phyloP scores from a whole-genome alignment of 2,113 vertebrate genomes.

The Podarcis raffonei region DNA sequence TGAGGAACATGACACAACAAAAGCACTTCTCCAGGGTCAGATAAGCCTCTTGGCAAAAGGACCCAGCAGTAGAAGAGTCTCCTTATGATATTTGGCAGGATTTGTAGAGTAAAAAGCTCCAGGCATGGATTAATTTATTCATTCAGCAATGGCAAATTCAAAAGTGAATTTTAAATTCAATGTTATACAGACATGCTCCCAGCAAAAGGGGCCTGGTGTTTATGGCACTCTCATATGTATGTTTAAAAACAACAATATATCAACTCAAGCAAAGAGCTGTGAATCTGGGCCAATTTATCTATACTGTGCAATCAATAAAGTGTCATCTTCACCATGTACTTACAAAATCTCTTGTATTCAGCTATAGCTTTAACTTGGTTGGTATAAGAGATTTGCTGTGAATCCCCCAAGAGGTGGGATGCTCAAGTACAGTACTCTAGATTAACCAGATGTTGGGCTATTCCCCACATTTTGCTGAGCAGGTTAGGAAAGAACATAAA shows the following conservation, averaged over 20 bases:
- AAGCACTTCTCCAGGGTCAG: background rate
- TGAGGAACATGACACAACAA: background rate
- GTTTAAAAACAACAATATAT: background rate
- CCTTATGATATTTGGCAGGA: background rate
- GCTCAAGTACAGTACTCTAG: background rate
- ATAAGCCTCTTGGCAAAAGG: no score
- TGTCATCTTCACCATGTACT: background rate
- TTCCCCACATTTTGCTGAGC: background rate
- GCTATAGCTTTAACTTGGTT: background rate
- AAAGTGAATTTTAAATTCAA: background rate
- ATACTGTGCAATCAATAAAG: background rate
- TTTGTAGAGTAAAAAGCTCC: no score
- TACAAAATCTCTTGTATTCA: background rate
- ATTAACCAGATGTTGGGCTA: background rate
- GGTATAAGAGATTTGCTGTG: background rate
- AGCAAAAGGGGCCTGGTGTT: background rate
- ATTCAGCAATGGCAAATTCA: no score
- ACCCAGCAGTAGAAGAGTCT: background rate
- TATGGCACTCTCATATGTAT: background rate
- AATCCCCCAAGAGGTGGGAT: background rate
- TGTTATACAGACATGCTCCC: background rate
- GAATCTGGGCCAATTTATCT: background rate
- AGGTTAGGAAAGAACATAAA: accelerated
- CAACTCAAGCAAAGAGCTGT: background rate
- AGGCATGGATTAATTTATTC: background rate